Evolutionary conservation across 2,797 vertebrate genomes (phyloP).

Genomic region (Neomorphus geoffroyi): DNA sequence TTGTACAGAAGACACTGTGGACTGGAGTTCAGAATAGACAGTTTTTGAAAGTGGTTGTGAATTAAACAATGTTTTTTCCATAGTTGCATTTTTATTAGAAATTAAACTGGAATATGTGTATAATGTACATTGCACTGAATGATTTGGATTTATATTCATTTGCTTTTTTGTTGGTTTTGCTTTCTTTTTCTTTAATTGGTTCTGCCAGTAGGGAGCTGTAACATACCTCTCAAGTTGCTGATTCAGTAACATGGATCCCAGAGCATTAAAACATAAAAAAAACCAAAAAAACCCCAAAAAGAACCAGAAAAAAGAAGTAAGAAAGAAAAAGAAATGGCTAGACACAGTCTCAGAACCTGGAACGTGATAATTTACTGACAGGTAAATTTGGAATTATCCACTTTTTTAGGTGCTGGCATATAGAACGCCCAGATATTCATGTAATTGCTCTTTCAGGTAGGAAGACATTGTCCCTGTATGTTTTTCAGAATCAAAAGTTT

Average conservation of each 20-base stretch:
- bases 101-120: conserved; percentile 47
- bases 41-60: conserved; percentile 6
- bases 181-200: conserved; percentile 43
- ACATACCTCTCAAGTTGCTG: conserved; percentile 47
- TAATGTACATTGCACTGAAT: conserved; percentile 42
- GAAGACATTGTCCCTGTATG: background rate
- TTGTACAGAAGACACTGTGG: background rate
- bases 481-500: background rate
- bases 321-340: background rate
- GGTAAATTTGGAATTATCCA: background rate
- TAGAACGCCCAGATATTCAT: background rate
- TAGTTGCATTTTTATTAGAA: background rate
- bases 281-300: background rate
- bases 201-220: conserved; percentile 38
- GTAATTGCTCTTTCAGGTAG: background rate
- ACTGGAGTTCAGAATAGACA: background rate
- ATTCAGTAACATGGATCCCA: conserved; percentile 24
- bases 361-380: background rate
- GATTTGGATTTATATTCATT: conserved; percentile 1
- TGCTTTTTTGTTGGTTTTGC: conserved; percentile 6
- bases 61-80: background rate
- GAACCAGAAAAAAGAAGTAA: background rate
- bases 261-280: conserved; percentile 29
- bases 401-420: background rate
- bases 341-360: background rate